Evolutionary conservation across 2,113 vertebrate species (phyloP).

Genomic region (Laticauda laticaudata): DNA sequence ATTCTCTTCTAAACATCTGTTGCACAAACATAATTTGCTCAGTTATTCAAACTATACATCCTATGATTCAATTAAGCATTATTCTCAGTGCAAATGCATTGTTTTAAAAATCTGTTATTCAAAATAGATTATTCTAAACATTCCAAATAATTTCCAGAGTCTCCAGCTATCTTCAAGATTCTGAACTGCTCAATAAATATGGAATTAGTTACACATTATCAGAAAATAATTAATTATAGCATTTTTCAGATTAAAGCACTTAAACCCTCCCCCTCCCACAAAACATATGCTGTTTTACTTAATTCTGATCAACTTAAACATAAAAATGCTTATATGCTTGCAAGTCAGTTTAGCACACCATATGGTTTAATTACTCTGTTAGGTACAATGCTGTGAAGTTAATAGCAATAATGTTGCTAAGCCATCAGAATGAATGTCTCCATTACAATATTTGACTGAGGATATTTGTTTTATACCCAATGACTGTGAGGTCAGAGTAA

Average conservation of each 20-base stretch:
- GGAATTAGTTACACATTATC: background rate
- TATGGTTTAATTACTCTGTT: constrained; percentile 76
- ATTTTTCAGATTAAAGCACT: constrained; percentile 52
- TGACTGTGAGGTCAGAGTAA: constrained; percentile 55
- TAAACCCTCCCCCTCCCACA: constrained; percentile 60
- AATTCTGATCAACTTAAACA: constrained; percentile 73
- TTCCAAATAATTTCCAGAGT: constrained; percentile 3
- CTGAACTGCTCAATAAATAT: constrained; percentile 16
- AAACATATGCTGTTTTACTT: constrained; percentile 72
- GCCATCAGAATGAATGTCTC: constrained; percentile 52
- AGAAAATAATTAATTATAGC: background rate
- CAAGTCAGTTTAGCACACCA: constrained; percentile 61
- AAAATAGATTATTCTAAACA: constrained; percentile 27
- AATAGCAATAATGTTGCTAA: constrained; percentile 60
- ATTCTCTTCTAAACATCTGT: constrained; percentile 58
- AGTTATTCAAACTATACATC: constrained; percentile 53
- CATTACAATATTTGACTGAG: constrained; percentile 38
- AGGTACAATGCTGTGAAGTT: constrained; percentile 67
- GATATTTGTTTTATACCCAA: constrained; percentile 42
- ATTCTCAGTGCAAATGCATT: constrained; percentile 47
- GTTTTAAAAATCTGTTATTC: constrained; percentile 25
- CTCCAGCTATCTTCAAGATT: background rate
- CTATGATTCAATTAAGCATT: constrained; percentile 44
- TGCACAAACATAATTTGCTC: constrained; percentile 60
- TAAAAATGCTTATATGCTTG: constrained; percentile 64